These are phyloP conservation scores for Heliconius himera DNA, from an alignment of 1,140 invertebrate genomes.

Conservation along the genomic window DNA sequence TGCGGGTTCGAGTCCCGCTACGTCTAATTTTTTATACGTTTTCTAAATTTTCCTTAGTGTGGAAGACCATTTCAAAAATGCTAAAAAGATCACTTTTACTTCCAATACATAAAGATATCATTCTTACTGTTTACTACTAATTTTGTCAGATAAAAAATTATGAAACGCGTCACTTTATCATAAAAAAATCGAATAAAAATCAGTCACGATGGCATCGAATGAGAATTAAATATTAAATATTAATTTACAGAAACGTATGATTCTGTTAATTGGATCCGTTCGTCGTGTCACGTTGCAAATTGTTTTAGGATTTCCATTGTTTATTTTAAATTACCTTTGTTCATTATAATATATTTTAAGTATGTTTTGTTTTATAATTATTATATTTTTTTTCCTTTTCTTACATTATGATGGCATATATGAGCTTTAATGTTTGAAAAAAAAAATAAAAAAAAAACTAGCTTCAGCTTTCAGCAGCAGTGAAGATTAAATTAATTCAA, in stretches of 20 bases:
- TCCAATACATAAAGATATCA: no score
- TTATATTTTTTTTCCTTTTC: neutral
- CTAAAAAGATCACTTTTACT: no score
- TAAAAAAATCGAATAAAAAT: neutral
- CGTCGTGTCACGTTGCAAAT: neutral
- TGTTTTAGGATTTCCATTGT: constrained; percentile 8
- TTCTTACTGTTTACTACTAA: no score
- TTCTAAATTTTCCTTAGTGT: no score
- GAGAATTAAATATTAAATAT: constrained; percentile 4
- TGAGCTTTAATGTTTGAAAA: no score
- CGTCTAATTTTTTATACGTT: no score
- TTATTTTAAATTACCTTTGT: neutral
- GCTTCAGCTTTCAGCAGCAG: no score
- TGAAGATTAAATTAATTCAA: no score
- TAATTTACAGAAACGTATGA: neutral
- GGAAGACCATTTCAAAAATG: no score
- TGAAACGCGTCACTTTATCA: neutral
- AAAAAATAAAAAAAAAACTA: no score
- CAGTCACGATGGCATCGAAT: neutral
- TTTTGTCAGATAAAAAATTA: neutral
- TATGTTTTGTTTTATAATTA: neutral
- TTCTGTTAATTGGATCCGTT: constrained; percentile 4
- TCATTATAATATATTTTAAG: neutral
- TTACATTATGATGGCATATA: neutral
- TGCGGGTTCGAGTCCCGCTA: no score